Percentiles rank a stretch among this genome's conserved stretches.
Conservation (phyloP, 2,113 vertebrate genomes). For the Hypocryptadius cinnamomeus region DNA sequence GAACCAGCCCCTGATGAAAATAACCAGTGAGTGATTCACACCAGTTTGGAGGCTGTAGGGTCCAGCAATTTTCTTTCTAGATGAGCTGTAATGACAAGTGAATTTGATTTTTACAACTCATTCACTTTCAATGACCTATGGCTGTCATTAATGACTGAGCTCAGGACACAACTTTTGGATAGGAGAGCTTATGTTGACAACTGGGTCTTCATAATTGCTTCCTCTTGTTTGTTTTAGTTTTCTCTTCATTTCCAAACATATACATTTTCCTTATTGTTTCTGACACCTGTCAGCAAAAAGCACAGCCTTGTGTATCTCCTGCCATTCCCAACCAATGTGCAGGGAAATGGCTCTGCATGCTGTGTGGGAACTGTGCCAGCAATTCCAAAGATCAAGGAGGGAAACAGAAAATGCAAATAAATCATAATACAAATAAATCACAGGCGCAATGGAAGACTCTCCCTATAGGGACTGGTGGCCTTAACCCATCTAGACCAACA, state of each 20-base stretch:
- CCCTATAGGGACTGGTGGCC: not conserved
- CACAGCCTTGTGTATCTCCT: not conserved
- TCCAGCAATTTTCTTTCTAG: not conserved
- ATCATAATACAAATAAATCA: constrained; percentile 25
- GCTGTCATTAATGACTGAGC: not conserved
- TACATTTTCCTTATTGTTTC: constrained; percentile 8
- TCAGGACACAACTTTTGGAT: not conserved
- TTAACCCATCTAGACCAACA: constrained; percentile 11
- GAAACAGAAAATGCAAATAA: constrained; percentile 39
- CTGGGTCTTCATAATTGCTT: not conserved
- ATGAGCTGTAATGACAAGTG: not conserved
- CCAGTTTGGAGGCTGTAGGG: not conserved
- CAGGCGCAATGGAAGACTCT: not conserved
- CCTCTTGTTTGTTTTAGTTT: not conserved
- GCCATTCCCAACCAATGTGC: not conserved
- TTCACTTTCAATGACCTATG: not conserved
- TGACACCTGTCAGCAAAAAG: constrained; percentile 24
- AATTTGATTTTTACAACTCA: not conserved
- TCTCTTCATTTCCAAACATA: not conserved
- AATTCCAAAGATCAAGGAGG: constrained; percentile 17
- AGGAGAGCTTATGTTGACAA: not conserved
- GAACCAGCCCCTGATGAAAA: not conserved
- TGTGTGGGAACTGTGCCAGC: not conserved
- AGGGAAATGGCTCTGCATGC: not conserved
- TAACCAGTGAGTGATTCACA: not conserved